Base-by-base conservation (phyloP, 2,797 vertebrate genomes). In the Xenops minutus region DNA sequence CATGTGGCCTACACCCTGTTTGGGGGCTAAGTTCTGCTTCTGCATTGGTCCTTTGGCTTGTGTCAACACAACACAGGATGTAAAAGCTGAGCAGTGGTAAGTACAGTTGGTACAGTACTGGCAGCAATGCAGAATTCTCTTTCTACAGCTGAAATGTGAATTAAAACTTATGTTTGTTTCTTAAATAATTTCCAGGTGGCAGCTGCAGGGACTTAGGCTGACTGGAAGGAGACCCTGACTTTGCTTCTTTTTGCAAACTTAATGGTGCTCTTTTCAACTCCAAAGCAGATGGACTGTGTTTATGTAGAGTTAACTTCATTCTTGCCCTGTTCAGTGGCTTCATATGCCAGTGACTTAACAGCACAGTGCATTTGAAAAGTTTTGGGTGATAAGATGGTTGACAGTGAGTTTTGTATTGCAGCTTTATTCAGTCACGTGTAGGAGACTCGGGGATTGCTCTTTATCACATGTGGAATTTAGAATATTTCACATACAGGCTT, bases 321-420 rank as follows among this genome's bases (percentile, higher is more conserved):
- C 63, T 79, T 90, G 56, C 44, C 76, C 76, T 0, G 0, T 63
- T 54, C 24, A 87, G 32, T 76, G 74, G 84, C 61, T 90, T 88
- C 20, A 21, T 52, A n/a, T 93, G 93, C 93, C 91, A 76, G 74
- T 94, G 88, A 79, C 96, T 97, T 95, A 94, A 90, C n/a, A 96
- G 87, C 95, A 90, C 34, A 5, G 92, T 32, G 63, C 95, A 94
- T 92, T 75, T 90, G 79, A 66, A 74, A 93, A 68, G 39, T 73
- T 91, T 41, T 1, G 3, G 62, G 69, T 63, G 66, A 12, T 85
- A 21, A 78, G 37, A 14, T 82, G 83, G 22, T 61, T 94, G 73
- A 18, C 76, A 81, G 61, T 0, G 1, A 76, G 62, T 88, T 94
- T 86, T 86, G n/a, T 77, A 34, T 86, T 90, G 71, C 82, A 84